Base-by-base conservation (phyloP, 2,797 vertebrate genomes). In the Antennarius maculatus region DNA sequence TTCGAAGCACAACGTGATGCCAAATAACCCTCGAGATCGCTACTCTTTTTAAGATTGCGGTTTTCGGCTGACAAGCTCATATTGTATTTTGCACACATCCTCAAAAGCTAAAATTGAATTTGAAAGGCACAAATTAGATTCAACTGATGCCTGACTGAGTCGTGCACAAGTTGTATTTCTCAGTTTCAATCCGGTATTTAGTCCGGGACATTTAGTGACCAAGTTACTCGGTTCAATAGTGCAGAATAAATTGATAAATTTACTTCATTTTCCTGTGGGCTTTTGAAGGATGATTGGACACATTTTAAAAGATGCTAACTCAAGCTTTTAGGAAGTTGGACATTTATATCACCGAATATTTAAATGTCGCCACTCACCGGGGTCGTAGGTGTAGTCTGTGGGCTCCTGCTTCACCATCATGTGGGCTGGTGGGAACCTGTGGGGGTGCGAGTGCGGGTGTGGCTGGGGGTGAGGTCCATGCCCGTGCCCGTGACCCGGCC, bases 341-440 rank as follows among this genome's bases (percentile, higher is more conserved):
- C 16, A 17, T 46, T 46, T 46, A 31, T 9, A n/a, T 15, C 0
- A n/a, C 13, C 11, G 14, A 23, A 13, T 7, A 10, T 28, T 31
- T 5, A 16, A 18, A 17, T 9, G n/a, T 1, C 18, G 0, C 51
- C 31, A 83, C 95, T 92, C 91, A 99, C 97, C 97, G 77, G 97
- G 88, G 52, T 98, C 96, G 0, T 95, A 97, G 85, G 92, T 29
- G 76, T 94, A 97, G 91, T 99, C 96, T 45, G 92, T 86, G 78
- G 93, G 96, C 81, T 99, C 97, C 92, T 99, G 97, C 87, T 99
- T 99, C 63, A 99, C 92, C 92, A 95, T 90, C 93, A 95, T 93
- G 71, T 95, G 95, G 50, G 92, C 92, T 7, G 95, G 93, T 42
- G 95, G 93, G 87, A 93, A 95, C 84, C 90, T 92, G 63, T 87